Percentiles rank a stretch among this genome's conserved stretches.
phyloP scores from a whole-genome alignment of 30 jellyfish, hydroid and myxozoan species.

The Aurelia aurita region DNA sequence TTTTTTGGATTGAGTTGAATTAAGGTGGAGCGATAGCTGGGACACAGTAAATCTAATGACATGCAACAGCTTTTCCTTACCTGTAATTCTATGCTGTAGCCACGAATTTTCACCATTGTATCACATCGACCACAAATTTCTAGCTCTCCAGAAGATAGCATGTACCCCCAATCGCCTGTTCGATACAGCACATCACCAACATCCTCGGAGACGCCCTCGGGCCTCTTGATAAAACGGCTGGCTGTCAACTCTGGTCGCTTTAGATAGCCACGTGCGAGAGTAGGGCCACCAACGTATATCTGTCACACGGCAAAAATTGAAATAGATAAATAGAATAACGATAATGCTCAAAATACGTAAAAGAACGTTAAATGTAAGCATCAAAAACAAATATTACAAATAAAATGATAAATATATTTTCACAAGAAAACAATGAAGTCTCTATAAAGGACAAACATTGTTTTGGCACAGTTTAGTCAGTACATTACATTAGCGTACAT shows the following conservation, averaged over 20 bases:
- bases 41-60: too few relatives aligned
- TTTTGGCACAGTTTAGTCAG: too few relatives aligned
- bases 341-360: too few relatives aligned
- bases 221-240: constrained; percentile 63
- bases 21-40: too few relatives aligned
- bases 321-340: too few relatives aligned
- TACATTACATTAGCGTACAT: too few relatives aligned
- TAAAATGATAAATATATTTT: too few relatives aligned
- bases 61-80: constrained; percentile 7
- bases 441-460: too few relatives aligned
- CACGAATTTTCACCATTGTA: constrained; percentile 92
- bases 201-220: constrained; percentile 25
- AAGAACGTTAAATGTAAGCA: too few relatives aligned
- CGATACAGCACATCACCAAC: constrained; percentile 75
- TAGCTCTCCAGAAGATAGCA: constrained; percentile 88
- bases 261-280: constrained; percentile 88
- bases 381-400: too few relatives aligned
- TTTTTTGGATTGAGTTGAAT: too few relatives aligned
- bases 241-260: constrained; percentile 83
- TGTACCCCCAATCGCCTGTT: constrained; percentile 96
- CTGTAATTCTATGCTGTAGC: constrained; percentile 92
- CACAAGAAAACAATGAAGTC: too few relatives aligned
- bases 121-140: constrained; percentile 96
- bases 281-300: constrained; percentile 95
- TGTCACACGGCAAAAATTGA: neutral